phyloP scores from a whole-genome alignment of 2,888 invertebrate species.

The Chelonus formosanus region DNA sequence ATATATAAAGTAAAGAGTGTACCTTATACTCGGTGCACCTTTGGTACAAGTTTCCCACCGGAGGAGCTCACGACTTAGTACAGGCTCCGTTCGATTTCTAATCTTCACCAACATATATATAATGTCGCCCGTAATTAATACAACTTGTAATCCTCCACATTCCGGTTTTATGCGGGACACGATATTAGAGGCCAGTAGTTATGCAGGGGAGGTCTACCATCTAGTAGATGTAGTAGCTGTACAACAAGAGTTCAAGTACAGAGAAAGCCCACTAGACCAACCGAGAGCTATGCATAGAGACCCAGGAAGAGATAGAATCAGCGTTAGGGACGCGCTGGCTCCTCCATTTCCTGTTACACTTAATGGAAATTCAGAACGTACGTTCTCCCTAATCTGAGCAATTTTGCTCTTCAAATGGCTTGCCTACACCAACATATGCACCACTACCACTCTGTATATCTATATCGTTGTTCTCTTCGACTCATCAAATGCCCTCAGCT shows the following conservation, averaged over 20 bases:
- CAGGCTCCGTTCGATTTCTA: slow-evolving; percentile 58
- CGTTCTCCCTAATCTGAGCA: slow-evolving; percentile 55
- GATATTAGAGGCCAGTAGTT: slow-evolving; percentile 57
- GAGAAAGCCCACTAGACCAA: slow-evolving; percentile 5
- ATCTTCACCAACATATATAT: slow-evolving; percentile 56
- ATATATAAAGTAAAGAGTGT: neutral
- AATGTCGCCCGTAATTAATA: slow-evolving; percentile 64
- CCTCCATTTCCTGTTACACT: slow-evolving; percentile 58
- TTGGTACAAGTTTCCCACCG: slow-evolving; percentile 32
- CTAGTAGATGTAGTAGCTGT: slow-evolving; percentile 21
- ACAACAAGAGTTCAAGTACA: slow-evolving; percentile 7
- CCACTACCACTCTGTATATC: neutral
- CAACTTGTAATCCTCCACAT: slow-evolving; percentile 62
- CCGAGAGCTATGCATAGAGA: neutral
- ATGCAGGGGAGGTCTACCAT: slow-evolving; percentile 37
- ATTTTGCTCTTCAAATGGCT: slow-evolving; percentile 54
- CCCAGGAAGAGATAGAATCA: slow-evolving; percentile 55
- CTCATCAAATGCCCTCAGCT: slow-evolving; percentile 20
- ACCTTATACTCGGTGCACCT: neutral
- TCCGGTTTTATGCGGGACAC: slow-evolving; percentile 63
- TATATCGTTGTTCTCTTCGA: slow-evolving; percentile 3
- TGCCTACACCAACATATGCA: slow-evolving; percentile 10
- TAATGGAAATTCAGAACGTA: slow-evolving; percentile 62
- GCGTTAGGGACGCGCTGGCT: slow-evolving; percentile 50
- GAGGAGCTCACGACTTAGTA: slow-evolving; percentile 39